phyloP scores from a whole-genome alignment of 2,113 vertebrate species.

The Synchiropus splendidus region DNA sequence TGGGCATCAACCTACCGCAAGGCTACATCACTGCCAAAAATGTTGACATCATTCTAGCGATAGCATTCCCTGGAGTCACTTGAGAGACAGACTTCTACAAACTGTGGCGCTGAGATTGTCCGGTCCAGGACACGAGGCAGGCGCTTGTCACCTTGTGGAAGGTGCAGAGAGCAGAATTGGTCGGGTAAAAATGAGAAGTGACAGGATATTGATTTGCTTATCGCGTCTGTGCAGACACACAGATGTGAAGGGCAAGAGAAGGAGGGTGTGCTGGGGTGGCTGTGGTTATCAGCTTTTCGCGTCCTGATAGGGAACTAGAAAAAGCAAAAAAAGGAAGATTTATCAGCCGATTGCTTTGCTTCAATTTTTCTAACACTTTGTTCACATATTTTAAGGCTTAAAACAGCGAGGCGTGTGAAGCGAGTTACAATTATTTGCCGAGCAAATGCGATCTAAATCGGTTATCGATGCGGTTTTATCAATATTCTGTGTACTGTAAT shows the following conservation, averaged over 20 bases:
- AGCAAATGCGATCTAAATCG: constrained; percentile 42
- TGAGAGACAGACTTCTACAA: constrained; percentile 54
- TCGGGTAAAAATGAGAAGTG: constrained; percentile 75
- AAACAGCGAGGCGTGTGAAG: constrained; percentile 51
- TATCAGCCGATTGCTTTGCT: constrained; percentile 65
- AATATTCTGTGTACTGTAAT: constrained; percentile 44
- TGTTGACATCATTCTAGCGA: constrained; percentile 29
- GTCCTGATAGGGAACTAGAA: constrained; percentile 63
- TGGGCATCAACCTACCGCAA: constrained; percentile 9
- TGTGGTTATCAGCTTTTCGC: constrained; percentile 65
- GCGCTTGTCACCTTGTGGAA: constrained; percentile 70
- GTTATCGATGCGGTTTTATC: constrained; percentile 47
- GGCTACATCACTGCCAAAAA: constrained; percentile 16
- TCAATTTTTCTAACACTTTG: constrained; percentile 66
- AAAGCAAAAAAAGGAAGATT: constrained; percentile 55
- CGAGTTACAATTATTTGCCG: constrained; percentile 40
- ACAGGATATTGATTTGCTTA: constrained; percentile 80
- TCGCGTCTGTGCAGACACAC: constrained; percentile 71
- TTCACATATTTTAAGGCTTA: constrained; percentile 55
- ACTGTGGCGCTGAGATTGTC: constrained; percentile 46
- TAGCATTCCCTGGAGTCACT: constrained; percentile 15
- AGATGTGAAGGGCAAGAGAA: constrained; percentile 66
- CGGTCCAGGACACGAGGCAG: constrained; percentile 44
- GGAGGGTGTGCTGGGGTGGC: constrained; percentile 36
- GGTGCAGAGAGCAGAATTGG: constrained; percentile 68